Percentiles rank a stretch among this genome's conserved stretches.
Conservation (phyloP, 53 echinoderm and acorn worm species). For the Echinometra lucunter region DNA sequence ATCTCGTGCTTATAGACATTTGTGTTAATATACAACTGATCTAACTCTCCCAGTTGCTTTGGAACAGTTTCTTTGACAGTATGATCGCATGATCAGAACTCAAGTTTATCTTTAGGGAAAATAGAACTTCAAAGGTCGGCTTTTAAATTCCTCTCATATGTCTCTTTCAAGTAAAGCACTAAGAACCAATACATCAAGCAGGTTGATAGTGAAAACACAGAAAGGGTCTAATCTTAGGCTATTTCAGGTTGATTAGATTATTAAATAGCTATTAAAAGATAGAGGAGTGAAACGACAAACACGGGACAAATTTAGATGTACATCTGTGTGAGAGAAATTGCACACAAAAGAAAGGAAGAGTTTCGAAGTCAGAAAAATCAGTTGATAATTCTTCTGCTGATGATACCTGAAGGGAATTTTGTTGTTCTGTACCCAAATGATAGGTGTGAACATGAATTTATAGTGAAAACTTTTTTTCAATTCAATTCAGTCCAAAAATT, state of each 20-base stretch:
- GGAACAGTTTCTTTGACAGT: background rate
- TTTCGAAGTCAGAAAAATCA: background rate
- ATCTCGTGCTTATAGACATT: too few relatives aligned
- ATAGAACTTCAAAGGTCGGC: background rate
- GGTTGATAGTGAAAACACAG: constrained; percentile 4
- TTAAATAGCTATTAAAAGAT: background rate
- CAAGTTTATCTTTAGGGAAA: background rate
- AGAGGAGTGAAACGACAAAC: background rate
- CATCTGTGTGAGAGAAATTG: background rate
- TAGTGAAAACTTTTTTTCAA: too few relatives aligned
- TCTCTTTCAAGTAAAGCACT: background rate
- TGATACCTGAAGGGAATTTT: background rate
- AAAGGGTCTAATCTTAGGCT: background rate
- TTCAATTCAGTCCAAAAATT: too few relatives aligned
- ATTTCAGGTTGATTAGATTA: background rate
- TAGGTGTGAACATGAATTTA: too few relatives aligned
- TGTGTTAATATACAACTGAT: too few relatives aligned
- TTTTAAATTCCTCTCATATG: background rate
- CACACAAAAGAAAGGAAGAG: background rate
- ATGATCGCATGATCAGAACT: background rate
- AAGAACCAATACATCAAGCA: background rate
- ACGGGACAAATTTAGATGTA: background rate
- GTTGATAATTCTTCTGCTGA: background rate
- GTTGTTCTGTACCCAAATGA: too few relatives aligned
- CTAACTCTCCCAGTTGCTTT: too few relatives aligned